These are phyloP conservation scores for Aleadryas rufinucha DNA, from an alignment of 2,113 vertebrate genomes.

Conservation along the genomic window DNA sequence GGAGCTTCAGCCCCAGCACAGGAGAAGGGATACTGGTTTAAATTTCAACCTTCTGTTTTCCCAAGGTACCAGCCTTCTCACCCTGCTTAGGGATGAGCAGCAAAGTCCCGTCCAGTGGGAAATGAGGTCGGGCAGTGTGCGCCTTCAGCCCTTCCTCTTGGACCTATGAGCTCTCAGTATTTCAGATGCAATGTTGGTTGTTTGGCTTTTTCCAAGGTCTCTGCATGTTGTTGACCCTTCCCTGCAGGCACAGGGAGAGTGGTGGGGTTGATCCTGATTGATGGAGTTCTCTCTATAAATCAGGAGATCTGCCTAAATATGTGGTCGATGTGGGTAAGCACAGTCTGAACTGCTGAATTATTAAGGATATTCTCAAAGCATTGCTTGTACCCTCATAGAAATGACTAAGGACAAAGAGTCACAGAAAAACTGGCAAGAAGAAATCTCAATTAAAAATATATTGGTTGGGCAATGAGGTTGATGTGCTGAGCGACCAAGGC, in stretches of 20 bases:
- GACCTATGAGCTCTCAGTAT: neutral
- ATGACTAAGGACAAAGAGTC: neutral
- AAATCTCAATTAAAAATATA: neutral
- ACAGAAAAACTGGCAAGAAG: neutral
- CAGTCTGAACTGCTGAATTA: neutral
- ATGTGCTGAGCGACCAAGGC: neutral
- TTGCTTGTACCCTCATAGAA: neutral
- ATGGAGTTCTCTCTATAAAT: neutral
- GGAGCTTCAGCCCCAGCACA: neutral
- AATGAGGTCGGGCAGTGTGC: rapidly evolving
- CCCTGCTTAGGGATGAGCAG: neutral
- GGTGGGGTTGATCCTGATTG: neutral
- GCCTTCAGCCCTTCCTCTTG: neutral
- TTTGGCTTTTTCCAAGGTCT: neutral
- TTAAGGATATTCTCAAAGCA: neutral
- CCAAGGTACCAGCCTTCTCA: neutral
- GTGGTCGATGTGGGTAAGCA: constrained; percentile 15
- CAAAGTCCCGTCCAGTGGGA: neutral
- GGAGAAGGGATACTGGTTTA: neutral
- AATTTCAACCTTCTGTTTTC: neutral
- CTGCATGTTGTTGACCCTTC: neutral
- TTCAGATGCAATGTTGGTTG: neutral
- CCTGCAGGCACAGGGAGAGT: rapidly evolving
- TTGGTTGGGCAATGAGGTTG: rapidly evolving
- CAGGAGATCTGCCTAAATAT: neutral